Evolutionary conservation across 2,888 invertebrate species (phyloP), one percentile per base, ranked within the genome.

Genomic region (Diarsia rubi): DNA sequence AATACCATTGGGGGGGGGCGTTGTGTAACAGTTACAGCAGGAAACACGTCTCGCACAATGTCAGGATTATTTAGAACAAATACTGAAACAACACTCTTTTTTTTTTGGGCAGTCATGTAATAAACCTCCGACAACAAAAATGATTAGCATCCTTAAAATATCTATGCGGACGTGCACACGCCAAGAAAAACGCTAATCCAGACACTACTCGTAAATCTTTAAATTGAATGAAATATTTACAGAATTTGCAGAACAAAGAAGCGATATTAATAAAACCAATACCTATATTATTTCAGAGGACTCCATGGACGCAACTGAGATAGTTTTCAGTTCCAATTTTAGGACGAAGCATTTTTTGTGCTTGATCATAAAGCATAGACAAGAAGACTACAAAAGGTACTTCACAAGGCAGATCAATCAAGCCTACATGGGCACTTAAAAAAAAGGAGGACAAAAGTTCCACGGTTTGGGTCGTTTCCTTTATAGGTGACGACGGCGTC

Each of bases 121-220:
- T 31, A 68, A 54, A 68, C 47, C n/a, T 67, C 6, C 16, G 2
- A 67, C 37, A 62, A 19, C 65, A 52, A 66, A 54, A 63, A 67
- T 44, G 31, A 21, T 73, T 37, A 27, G 47, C 19, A 59, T 59
- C 57, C 69, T 42, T 27, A 19, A 52, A 68, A 76, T 77, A 75
- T 63, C 37, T 42, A 60, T 37, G 77, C 27, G 63, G 77, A 47
- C 21, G 77, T 57, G 57, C 24, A 77, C 31, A 63, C 42, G 63
- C 76, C 68, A 42, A 63, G 66, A 68, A 63, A 68, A 27, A 12
- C 8, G 42, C 66, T n/a, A 52, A 63, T 62, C 21, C 63, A 57
- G n/a, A 31, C 14, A 24, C 9, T 45, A 54, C 24, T 37, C 73
- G n/a, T 59, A 44, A 71, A 72, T 70, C 47, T 72, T 59, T 47